Conservation (phyloP, 2,888 invertebrate genomes). For the Lamproptera curius region DNA sequence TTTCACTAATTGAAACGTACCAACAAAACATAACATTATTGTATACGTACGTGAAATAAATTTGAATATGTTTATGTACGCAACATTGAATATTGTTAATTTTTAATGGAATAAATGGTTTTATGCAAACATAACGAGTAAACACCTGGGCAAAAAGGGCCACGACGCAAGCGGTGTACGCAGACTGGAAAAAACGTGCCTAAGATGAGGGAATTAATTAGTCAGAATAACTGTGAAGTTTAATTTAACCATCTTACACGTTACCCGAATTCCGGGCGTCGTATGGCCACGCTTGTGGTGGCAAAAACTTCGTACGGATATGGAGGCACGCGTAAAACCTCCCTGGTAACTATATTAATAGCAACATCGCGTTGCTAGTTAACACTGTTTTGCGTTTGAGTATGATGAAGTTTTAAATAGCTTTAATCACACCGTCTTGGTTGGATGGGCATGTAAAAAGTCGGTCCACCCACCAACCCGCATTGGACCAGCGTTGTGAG, state of each 20-base stretch:
- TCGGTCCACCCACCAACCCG: too few relatives aligned
- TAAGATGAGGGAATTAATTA: constrained; percentile 15
- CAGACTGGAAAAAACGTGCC: constrained; percentile 9
- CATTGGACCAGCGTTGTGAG: too few relatives aligned
- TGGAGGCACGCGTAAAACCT: too few relatives aligned
- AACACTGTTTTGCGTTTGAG: too few relatives aligned
- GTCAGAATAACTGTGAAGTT: constrained; percentile 9
- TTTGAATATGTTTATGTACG: neutral
- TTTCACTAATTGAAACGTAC: neutral
- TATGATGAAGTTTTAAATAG: too few relatives aligned
- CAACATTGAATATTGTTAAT: neutral
- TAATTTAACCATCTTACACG: constrained; percentile 19
- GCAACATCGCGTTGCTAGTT: too few relatives aligned
- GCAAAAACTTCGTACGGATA: too few relatives aligned
- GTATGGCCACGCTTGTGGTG: constrained; percentile 3
- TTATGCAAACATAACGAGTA: neutral
- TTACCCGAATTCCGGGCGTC: constrained; percentile 14
- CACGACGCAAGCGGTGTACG: constrained; percentile 2
- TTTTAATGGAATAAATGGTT: neutral
- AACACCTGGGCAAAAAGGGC: constrained; percentile 3
- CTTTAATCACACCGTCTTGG: too few relatives aligned
- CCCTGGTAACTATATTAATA: too few relatives aligned
- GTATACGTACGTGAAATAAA: neutral
- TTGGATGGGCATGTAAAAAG: too few relatives aligned
- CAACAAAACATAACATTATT: neutral